A percentile compares a stretch with the other conserved stretches of the same genome.
phyloP scores from a whole-genome alignment of 2,888 invertebrate species.

The Lapara coniferarum region DNA sequence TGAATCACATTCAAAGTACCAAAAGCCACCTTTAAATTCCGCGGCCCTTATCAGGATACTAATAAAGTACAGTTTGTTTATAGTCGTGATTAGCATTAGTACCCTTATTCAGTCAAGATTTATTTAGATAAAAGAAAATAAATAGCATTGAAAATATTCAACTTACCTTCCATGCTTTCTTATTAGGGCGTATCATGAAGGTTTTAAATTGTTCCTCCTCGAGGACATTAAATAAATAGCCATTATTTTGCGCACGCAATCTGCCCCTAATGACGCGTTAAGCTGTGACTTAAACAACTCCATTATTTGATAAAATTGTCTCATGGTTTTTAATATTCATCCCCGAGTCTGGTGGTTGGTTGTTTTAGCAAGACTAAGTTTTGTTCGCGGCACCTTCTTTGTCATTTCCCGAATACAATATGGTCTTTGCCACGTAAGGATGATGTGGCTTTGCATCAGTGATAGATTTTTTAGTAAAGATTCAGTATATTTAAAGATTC shows the following conservation, averaged over 20 bases:
- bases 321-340: conserved; percentile 30
- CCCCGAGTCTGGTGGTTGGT: not conserved
- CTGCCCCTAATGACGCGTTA: conserved; percentile 76
- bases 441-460: too few relatives aligned
- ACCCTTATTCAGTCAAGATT: not conserved
- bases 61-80: not conserved
- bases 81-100: not conserved
- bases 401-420: too few relatives aligned
- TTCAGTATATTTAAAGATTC: too few relatives aligned
- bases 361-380: not conserved
- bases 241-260: conserved; percentile 73
- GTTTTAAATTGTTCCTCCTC: conserved; percentile 74
- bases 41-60: not conserved
- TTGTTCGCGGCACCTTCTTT: too few relatives aligned
- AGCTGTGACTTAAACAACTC: conserved; percentile 70
- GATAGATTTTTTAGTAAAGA: too few relatives aligned
- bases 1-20: too few relatives aligned
- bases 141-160: conserved; percentile 26
- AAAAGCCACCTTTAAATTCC: too few relatives aligned
- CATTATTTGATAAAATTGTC: conserved; percentile 73
- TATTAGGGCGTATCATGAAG: conserved; percentile 34
- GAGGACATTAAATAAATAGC: conserved; percentile 76
- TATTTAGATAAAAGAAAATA: conserved; percentile 11
- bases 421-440: too few relatives aligned
- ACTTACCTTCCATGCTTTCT: conserved; percentile 23